A percentile compares a stretch with the other conserved stretches of the same genome.
phyloP scores from a whole-genome alignment of 2,888 invertebrate genomes.

The Frankliniella intonsa region DNA sequence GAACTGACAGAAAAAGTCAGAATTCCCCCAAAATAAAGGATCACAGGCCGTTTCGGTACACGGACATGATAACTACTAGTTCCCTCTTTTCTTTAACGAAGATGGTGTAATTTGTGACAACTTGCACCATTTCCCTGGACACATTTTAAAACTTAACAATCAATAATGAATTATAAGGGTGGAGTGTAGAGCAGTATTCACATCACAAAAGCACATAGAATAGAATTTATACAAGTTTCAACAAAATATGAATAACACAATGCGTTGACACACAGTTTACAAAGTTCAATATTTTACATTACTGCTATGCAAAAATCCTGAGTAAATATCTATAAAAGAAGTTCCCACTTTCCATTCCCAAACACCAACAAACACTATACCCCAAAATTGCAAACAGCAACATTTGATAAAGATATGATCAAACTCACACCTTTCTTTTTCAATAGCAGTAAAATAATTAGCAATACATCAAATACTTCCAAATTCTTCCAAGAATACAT shows the following conservation, averaged over 20 bases:
- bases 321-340: not conserved
- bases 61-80: too few relatives aligned
- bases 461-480: too few relatives aligned
- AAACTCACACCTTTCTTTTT: too few relatives aligned
- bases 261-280: not conserved
- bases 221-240: slow-evolving; percentile 18
- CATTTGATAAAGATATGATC: too few relatives aligned
- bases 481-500: too few relatives aligned
- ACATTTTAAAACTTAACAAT: slow-evolving; percentile 23
- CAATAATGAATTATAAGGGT: not conserved
- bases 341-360: not conserved
- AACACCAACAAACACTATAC: slow-evolving; percentile 8
- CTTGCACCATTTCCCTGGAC: not conserved
- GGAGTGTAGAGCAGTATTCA: slow-evolving; percentile 11
- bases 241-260: not conserved
- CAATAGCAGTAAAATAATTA: too few relatives aligned
- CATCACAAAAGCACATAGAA: slow-evolving; percentile 19
- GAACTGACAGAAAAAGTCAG: not conserved
- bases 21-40: not conserved
- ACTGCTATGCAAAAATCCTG: not conserved
- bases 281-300: not conserved
- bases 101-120: not conserved
- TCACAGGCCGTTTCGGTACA: too few relatives aligned
- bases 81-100: not conserved
- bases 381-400: too few relatives aligned